Evolutionary conservation across 2,113 vertebrate species (phyloP).

Genomic region (Percopsis transmontana): DNA sequence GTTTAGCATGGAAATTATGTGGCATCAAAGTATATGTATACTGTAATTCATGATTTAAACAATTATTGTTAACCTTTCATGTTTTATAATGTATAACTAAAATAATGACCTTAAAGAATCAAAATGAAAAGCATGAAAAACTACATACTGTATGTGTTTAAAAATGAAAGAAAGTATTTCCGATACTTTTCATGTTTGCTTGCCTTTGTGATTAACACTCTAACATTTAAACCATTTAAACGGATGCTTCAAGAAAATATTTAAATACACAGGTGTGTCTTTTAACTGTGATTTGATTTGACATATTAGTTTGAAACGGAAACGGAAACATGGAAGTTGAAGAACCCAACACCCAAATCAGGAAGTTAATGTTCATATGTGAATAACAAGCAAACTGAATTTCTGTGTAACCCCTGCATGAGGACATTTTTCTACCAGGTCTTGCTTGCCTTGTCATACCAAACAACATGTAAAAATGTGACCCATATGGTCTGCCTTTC

Average conservation of each 20-base stretch:
- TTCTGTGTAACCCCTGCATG: conserved; percentile 42
- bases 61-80: no score
- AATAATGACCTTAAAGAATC: no score
- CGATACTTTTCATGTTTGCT: no score
- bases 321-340: conserved; percentile 30
- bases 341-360: conserved; percentile 23
- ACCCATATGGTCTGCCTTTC: conserved; percentile 73
- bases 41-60: no score
- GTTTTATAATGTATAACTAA: no score
- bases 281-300: conserved; percentile 48
- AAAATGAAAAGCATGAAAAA: no score
- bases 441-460: conserved; percentile 72
- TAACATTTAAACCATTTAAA: background rate
- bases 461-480: conserved; percentile 78
- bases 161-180: no score
- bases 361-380: conserved; percentile 42
- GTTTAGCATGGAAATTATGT: no score
- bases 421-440: conserved; percentile 65
- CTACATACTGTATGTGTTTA: no score
- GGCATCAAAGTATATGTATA: no score
- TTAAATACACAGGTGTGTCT: conserved; percentile 50
- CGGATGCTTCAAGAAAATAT: background rate
- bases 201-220: no score
- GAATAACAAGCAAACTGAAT: conserved; percentile 59
- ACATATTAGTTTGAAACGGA: conserved; percentile 47